Evolutionary conservation across 2,113 vertebrate genomes (phyloP), one percentile per base, ranked within the genome.

Genomic region (Sapajus apella): DNA sequence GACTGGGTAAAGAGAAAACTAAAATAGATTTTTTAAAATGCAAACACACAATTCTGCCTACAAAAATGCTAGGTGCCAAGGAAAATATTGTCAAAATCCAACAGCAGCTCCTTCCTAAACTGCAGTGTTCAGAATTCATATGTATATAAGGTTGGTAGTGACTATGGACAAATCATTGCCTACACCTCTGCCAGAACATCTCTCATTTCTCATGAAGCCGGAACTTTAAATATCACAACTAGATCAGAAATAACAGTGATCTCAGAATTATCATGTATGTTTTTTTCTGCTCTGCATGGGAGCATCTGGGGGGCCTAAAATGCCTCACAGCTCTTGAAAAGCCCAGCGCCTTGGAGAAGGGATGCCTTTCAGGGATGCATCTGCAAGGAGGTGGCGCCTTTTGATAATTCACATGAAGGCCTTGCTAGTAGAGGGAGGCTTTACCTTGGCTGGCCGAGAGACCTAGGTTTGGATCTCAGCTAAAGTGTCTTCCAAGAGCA

Each of bases 41-140:
- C 35, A 86, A 81, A 89, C 18, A 87, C 3, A 43, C 3, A 87
- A 25, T 92, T 79, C 7, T 83, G 47, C n/a, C n/a, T 96, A 82
- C 23, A 90, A 56, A 68, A 52, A 75, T 56, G 30, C 84, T 61
- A 91, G 40, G 8, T 68, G 37, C 10, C 30, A 27, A 83, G 84
- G 27, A 87, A 92, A 97, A 58, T 76, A 80, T 56, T 45, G 40
- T 52, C 87, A n/a, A 85, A 90, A 82, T 73, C 37, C 40, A 80
- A 56, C 30, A 79, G 20, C 4, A 61, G 20, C 13, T 93, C 72
- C 55, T 76, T 87, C 20, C 52, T 93, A 47, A 72, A 58, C 13
- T 61, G 17, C 11, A 27, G 20, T 75, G 13, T 81, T 82, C 55
- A 87, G 25, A 90, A 87, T 52, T 45, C 75, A 17, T 40, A 43